Evolutionary conservation across 2,797 vertebrate genomes (phyloP), one percentile per base, ranked within the genome.

Genomic region (Gymnocypris eckloni): DNA sequence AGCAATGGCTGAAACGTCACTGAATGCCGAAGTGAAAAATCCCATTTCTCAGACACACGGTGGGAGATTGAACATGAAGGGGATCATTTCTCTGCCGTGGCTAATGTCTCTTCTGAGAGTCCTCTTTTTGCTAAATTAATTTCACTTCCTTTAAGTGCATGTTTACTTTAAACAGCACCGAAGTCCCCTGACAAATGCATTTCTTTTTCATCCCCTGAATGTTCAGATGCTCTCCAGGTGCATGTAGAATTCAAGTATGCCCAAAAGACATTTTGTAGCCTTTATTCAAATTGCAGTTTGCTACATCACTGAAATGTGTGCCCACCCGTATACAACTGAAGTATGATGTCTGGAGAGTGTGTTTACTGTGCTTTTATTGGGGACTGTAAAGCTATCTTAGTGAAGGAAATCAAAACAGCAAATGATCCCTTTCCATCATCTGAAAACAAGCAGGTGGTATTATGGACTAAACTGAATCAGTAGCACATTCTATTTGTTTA

Each of bases 81-180:
- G 91, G 90, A 90, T 93, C 92, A 91, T 94, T 91, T 91, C 93
- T 92, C 90, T 91, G 91, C 92, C 84, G 88, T 88, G 90, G 87
- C 92, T 93, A 93, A 92, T 91, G 88, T 90, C 88, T 88, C 91
- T 90, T 92, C 92, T 94, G 93, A 94, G 93, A 94, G 89, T 90
- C 91, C 92, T 91, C 91, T 92, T 90, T 90, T 86, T 25, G 90
- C 88, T 91, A 92, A 94, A 95, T 94, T 92, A 93, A 95, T 95
- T 93, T 94, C 87, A 89, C 87, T 89, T 90, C 89, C 91, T 83
- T 71, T 90, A 91, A 90, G 89, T 86, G 86, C 86, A 84, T 78
- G 13, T 86, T 87, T 87, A 86, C 84, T 86, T 90, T 87, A 89
- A 84, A 89, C 86, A 88, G 91, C 90, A 72, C 76, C 48, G 50